Conservation (phyloP, 2,888 invertebrate genomes). For the Perizoma affinitatum region DNA sequence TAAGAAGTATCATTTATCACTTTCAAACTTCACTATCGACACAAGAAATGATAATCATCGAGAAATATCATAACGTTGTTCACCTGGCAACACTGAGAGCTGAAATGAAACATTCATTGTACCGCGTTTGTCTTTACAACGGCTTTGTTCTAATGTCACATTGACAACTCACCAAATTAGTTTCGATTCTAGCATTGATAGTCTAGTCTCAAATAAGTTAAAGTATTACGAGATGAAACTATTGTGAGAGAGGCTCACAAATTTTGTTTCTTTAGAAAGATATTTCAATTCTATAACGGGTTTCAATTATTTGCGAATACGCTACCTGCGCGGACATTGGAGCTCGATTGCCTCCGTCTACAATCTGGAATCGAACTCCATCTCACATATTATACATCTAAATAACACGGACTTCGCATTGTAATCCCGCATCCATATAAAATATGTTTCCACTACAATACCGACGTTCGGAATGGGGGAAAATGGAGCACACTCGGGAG, state of each 20-base stretch:
- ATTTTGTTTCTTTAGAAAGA: background rate
- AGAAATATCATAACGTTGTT: constrained; percentile 52
- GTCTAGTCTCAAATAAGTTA: background rate
- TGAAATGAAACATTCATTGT: constrained; percentile 35
- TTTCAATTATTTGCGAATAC: constrained; percentile 76
- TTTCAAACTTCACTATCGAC: constrained; percentile 62
- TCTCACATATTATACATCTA: constrained; percentile 73
- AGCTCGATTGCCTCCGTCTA: constrained; percentile 68
- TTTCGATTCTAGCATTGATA: constrained; percentile 34
- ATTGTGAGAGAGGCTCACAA: background rate
- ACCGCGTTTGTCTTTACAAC: constrained; percentile 50
- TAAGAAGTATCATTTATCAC: constrained; percentile 77
- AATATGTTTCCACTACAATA: constrained; percentile 75
- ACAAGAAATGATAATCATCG: constrained; percentile 54
- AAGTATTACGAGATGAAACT: background rate
- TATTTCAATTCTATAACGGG: constrained; percentile 51
- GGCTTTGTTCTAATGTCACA: constrained; percentile 48
- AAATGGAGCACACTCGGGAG: constrained; percentile 68
- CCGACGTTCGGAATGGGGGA: constrained; percentile 57
- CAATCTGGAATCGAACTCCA: constrained; percentile 62
- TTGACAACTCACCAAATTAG: constrained; percentile 47
- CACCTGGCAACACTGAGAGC: constrained; percentile 54
- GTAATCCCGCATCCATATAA: constrained; percentile 70
- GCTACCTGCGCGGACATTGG: constrained; percentile 53
- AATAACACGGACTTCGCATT: constrained; percentile 76